Evolutionary conservation across 92 coral and sea anemone genomes (phyloP), one percentile per base, ranked within the genome.

Genomic region (Galaxea fascicularis): DNA sequence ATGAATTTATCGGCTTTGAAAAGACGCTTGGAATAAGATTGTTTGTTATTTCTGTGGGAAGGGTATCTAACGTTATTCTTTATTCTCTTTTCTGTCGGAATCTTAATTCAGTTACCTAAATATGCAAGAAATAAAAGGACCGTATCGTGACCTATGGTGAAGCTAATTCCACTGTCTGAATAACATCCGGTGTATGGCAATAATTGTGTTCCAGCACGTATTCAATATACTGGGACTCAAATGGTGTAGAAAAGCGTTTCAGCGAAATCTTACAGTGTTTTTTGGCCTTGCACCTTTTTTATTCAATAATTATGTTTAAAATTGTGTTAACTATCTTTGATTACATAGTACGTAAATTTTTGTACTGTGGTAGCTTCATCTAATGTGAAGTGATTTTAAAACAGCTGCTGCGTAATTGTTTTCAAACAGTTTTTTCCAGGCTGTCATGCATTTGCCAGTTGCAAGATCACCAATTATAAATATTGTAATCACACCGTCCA

Each of bases 41-140:
- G 10, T 52, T 74, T 52, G 63, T 15, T 52, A 18, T 75, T 28
- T 18, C 16, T 15, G 10, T 75, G 3, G 14, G 11, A 20, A 18
- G 0, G 18, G 10, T 15, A 29, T 4, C 11, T 22, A 56, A 75
- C 22, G 24, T 56, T 11, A 25, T 45, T 24, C 4, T 46, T 71
- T n/a, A 3, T n/a, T 45, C 11, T 31, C 58, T 22, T n/a, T 39
- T 18, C 12, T 39, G 0, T 18, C 35, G 54, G 14, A 47, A 10
- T 66, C 66, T 66, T 17, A 15, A 6, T 60, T 60, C 24, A 44
- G 57, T 77, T 65, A 44, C 71, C 57, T 71, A 77, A 77, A 31
- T 54, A 18, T n/a, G 54, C 18, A 31, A 4, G 18, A n/a, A n/a
- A 16, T 69, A 8, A 0, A 17, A 21, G 9, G 18, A 71, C 13